Base-by-base conservation (phyloP, 1,140 invertebrate species). In the Nixonia krombeini region DNA sequence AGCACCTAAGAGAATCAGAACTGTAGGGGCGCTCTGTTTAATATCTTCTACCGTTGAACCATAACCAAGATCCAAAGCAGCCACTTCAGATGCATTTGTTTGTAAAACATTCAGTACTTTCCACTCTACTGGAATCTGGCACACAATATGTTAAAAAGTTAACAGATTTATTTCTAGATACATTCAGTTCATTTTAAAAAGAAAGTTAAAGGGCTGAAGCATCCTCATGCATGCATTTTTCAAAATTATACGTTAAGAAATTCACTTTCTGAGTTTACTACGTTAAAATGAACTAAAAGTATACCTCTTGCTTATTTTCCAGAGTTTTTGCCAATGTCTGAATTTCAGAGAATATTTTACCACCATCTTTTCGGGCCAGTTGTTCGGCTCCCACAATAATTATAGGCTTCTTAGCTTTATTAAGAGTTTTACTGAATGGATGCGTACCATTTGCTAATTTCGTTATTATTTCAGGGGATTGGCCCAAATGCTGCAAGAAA, bases 11-110 rank as follows among this genome's bases (percentile, higher is more conserved):
- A 99, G 86, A 82, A 92, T 97, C 8, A 99, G 81, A 21, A 99
- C 90, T 78, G 93, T 91, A 0, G 96, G 93, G 61, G 91, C 87
- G 42, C 83, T 76, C 55, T 92, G 83, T 21, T 91, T 83, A n/a
- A 92, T 88, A 52, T 86, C 86, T 16, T 91, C 88, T 4, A 93
- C 88, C 12, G 94, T 93, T 2, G 95, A 88, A 66, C 91, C 90
- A 86, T 97, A 99, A 26, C 98, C 98, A 42, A 99, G 81, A 87
- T 99, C 98, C 38, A 99, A 87, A 18, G 98, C 97, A 40, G 96
- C 97, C 40, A 97, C 96, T 88, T 99, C 96, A 10, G 92, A 91
- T 17, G 94, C 94, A 49, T 94, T 95, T 71, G 92, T 92, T 68
- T 98, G 96, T 10, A 98, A 87, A 13, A 98, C 89, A 83, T 98